Conservation (phyloP, 2,797 vertebrate species). For the Pelobates cultripes region DNA sequence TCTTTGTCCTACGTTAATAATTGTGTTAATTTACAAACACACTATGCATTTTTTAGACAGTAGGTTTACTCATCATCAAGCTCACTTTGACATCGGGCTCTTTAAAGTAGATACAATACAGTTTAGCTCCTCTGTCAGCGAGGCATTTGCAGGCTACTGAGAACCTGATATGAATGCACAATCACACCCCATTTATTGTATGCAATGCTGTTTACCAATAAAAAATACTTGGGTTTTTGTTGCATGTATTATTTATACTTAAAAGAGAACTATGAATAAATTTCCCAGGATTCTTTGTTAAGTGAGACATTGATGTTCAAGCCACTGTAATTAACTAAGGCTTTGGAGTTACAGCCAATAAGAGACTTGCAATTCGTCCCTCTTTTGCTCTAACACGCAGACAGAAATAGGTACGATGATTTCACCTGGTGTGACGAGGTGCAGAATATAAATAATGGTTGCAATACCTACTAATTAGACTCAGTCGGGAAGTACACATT, state of each 20-base stretch:
- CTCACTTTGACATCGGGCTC: slow-evolving; percentile 27
- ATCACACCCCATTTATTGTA: slow-evolving; percentile 43
- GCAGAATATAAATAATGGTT: slow-evolving; percentile 40
- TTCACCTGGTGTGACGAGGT: slow-evolving; percentile 44
- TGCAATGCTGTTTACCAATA: slow-evolving; percentile 51
- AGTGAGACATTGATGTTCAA: slow-evolving; percentile 24
- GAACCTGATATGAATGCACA: slow-evolving; percentile 44
- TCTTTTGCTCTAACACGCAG: slow-evolving; percentile 20
- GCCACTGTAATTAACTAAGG: slow-evolving; percentile 40
- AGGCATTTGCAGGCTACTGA: slow-evolving; percentile 40
- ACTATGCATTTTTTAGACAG: not conserved
- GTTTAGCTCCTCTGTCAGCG: slow-evolving; percentile 37
- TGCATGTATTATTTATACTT: slow-evolving; percentile 47
- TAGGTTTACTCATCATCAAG: slow-evolving; percentile 11
- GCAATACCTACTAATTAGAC: slow-evolving; percentile 30
- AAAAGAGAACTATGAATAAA: slow-evolving; percentile 37
- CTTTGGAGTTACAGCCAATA: slow-evolving; percentile 21
- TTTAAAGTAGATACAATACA: slow-evolving; percentile 38
- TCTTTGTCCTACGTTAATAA: not conserved
- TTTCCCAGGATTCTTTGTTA: slow-evolving; percentile 39
- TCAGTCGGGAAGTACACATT: not conserved
- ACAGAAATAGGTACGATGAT: slow-evolving; percentile 39
- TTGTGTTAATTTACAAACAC: slow-evolving; percentile 14
- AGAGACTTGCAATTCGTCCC: slow-evolving; percentile 14
- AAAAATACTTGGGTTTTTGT: slow-evolving; percentile 41